Conservation (phyloP, 2,797 vertebrate genomes). For the Notolepis coatsorum region DNA sequence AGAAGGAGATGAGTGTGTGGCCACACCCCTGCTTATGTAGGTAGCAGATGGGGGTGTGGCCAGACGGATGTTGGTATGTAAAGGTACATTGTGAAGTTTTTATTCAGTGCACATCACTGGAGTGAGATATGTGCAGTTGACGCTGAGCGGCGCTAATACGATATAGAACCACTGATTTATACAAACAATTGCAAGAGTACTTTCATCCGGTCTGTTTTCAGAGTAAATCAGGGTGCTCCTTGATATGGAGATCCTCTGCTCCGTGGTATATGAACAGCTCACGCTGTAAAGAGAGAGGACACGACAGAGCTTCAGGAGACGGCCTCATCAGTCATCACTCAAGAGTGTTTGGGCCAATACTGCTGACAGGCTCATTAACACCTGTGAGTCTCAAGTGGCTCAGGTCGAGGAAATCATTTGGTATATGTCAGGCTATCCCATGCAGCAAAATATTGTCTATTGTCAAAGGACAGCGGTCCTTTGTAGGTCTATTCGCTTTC, state of each 20-base stretch:
- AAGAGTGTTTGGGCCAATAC: background rate
- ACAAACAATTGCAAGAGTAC: conserved; percentile 18
- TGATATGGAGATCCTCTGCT: conserved; percentile 23
- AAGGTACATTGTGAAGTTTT: too few relatives aligned
- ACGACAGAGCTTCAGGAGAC: background rate
- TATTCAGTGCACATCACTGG: too few relatives aligned
- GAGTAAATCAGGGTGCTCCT: conserved; percentile 30
- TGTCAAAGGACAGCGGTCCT: background rate
- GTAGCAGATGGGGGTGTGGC: too few relatives aligned
- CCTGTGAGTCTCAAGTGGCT: too few relatives aligned
- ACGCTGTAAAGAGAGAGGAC: background rate
- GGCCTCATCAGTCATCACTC: background rate
- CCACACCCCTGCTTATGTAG: too few relatives aligned
- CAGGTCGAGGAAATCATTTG: too few relatives aligned
- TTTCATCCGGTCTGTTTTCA: conserved; percentile 22
- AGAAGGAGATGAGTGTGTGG: too few relatives aligned
- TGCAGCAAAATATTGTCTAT: background rate
- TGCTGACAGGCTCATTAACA: background rate
- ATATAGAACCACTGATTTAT: background rate
- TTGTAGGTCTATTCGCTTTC: too few relatives aligned
- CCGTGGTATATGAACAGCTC: conserved; percentile 19
- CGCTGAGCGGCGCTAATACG: too few relatives aligned
- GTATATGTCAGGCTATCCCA: too few relatives aligned
- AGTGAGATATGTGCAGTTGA: too few relatives aligned
- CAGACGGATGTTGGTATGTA: too few relatives aligned